A percentile compares a stretch with the other conserved stretches of the same genome.
These are phyloP conservation scores for Spodoptera littoralis DNA, from an alignment of 2,888 invertebrate species.

Conservation along the genomic window DNA sequence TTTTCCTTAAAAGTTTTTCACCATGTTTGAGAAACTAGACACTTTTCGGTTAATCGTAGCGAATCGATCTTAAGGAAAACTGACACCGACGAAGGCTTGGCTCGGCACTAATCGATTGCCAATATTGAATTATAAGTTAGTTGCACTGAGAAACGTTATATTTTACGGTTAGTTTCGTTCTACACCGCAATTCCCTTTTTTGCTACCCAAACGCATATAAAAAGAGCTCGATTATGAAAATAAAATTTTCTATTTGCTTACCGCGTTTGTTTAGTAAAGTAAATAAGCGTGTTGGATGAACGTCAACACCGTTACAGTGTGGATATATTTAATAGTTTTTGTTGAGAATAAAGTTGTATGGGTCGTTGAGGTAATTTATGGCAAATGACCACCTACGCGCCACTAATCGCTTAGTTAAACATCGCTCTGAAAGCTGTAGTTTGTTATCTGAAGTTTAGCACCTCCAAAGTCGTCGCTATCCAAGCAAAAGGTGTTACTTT, in stretches of 20 bases:
- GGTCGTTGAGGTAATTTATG: slow-evolving; percentile 62
- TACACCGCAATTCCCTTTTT: slow-evolving; percentile 56
- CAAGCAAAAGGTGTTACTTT: slow-evolving; percentile 61
- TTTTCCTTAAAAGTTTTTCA: slow-evolving; percentile 57
- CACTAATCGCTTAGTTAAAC: slow-evolving; percentile 71
- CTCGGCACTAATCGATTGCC: slow-evolving; percentile 74
- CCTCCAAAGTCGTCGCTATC: slow-evolving; percentile 56
- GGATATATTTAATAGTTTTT: slow-evolving; percentile 52
- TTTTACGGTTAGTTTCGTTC: slow-evolving; percentile 60
- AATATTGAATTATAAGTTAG: slow-evolving; percentile 70
- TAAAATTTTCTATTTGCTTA: slow-evolving; percentile 19
- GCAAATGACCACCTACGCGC: slow-evolving; percentile 67
- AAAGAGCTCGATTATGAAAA: slow-evolving; percentile 32
- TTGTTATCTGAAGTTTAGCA: slow-evolving; percentile 68
- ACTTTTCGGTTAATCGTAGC: slow-evolving; percentile 68
- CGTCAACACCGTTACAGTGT: slow-evolving; percentile 38
- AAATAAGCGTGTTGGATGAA: slow-evolving; percentile 26
- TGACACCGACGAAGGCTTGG: slow-evolving; percentile 64
- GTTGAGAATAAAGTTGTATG: slow-evolving; percentile 47
- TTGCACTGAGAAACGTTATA: slow-evolving; percentile 64
- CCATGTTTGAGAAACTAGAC: slow-evolving; percentile 62
- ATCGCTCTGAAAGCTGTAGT: slow-evolving; percentile 64
- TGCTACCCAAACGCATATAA: slow-evolving; percentile 19
- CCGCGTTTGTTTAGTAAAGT: slow-evolving; percentile 16
- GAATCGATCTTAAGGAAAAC: slow-evolving; percentile 72